Evolutionary conservation across 2,113 vertebrate species (phyloP).

Genomic region (Saimiri boliviensis): DNA sequence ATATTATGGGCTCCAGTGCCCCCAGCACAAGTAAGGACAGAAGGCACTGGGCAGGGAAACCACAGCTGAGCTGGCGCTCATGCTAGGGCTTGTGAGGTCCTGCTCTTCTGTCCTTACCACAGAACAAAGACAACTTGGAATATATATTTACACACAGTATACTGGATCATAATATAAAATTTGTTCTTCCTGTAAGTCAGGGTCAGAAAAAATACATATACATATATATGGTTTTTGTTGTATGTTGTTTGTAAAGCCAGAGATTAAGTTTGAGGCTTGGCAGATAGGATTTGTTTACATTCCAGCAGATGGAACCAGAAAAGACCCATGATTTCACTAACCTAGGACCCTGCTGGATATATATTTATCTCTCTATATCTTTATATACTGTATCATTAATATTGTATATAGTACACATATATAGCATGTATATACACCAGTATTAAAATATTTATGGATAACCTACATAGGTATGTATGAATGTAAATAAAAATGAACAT

Average conservation of each 20-base stretch:
- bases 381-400: too few relatives aligned
- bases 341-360: not conserved
- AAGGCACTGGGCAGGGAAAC: too few relatives aligned
- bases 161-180: not conserved
- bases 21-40: too few relatives aligned
- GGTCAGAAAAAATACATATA: not conserved
- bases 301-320: not conserved
- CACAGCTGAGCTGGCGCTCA: too few relatives aligned
- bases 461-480: accelerated
- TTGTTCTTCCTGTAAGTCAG: not conserved
- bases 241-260: not conserved
- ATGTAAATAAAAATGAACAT: not conserved
- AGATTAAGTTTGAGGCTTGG: not conserved
- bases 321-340: not conserved
- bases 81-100: too few relatives aligned
- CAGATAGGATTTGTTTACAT: slow-evolving; percentile 39
- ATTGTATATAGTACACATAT: too few relatives aligned
- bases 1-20: not conserved
- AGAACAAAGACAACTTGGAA: too few relatives aligned
- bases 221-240: not conserved
- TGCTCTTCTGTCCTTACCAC: too few relatives aligned
- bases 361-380: too few relatives aligned
- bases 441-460: not conserved
- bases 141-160: too few relatives aligned
- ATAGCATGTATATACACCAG: too few relatives aligned